Evolutionary conservation across 2,888 invertebrate species (phyloP), one percentile per base, ranked within the genome.

Genomic region (Apodemia duryi): DNA sequence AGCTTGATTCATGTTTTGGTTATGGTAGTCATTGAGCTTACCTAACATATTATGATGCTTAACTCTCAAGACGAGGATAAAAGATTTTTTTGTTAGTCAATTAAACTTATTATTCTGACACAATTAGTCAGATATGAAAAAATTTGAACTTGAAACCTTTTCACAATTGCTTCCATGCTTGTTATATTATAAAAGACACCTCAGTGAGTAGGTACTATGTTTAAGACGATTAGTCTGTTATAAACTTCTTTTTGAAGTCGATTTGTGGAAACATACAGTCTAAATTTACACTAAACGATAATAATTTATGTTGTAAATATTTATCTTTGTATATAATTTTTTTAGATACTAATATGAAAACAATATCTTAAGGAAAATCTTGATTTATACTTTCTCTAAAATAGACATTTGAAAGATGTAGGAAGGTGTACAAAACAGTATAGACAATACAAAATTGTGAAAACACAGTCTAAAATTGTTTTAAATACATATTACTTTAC

Each of bases 221-320:
- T 3, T 32, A 4, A 3, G 32, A 32, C 32, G 32, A 32, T 32
- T 32, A 4, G 32, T 32, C 32, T 46, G 13, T 46, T 13, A 46
- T 6, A 46, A 51, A 51, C n/a, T 52, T 52, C 6, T 9, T 52
- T 29, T 54, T 54, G 54, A 54, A 54, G 54, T 54, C 54, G 54
- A 54, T 54, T 54, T 54, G 21, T 10, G 29, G 2, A 29, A 28
- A 10, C 54, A 9, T 54, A 54, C 10, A 29, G 4, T 28, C 28
- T 54, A 10, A 54, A 29, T 28, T 54, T 3, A 54, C 28, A 29
- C 11, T 54, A 54, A 2, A 29, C 29, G 28, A 52, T 9, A 28
- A 52, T 52, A 52, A n/a, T 28, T 54, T 54, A 29, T 57, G 54
- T 13, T 57, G 29, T 57, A 57, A 57, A 57, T 57, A 57, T 57